A percentile compares a stretch with the other conserved stretches of the same genome.
Conservation (phyloP, 30 jellyfish, hydroid and myxozoan genomes). For the Chrysaora quinquecirrha region DNA sequence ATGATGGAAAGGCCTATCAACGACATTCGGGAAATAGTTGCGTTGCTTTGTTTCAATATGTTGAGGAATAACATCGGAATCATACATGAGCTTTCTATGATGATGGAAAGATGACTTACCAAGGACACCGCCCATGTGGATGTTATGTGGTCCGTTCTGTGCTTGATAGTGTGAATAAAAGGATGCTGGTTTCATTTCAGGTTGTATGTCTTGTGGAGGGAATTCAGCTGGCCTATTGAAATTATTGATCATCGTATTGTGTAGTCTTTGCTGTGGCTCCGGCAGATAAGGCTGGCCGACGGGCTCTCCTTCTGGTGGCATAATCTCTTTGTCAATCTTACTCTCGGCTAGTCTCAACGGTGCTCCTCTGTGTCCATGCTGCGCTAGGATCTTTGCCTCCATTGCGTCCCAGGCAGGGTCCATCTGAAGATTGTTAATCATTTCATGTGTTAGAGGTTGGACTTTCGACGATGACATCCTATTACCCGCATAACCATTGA, state of each 20-base stretch:
- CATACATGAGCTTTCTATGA: not conserved
- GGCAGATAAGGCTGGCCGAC: conserved; percentile 62
- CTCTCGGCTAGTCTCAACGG: conserved; percentile 47
- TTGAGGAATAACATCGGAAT: not conserved
- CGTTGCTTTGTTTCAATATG: not conserved
- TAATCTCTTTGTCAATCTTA: conserved; percentile 54
- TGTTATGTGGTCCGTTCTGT: conserved; percentile 29
- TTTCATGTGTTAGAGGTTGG: conserved; percentile 46
- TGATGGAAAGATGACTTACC: conserved; percentile 22
- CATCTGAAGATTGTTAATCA: conserved; percentile 53
- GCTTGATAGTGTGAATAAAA: conserved; percentile 39
- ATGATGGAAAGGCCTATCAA: not conserved
- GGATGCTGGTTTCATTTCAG: not conserved
- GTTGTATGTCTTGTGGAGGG: not conserved
- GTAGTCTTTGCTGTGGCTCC: not conserved
- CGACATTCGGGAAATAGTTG: not conserved
- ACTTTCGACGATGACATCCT: not conserved
- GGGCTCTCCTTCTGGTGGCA: conserved; percentile 62
- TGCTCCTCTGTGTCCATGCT: conserved; percentile 26
- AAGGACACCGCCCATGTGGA: conserved; percentile 49
- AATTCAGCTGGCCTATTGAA: conserved; percentile 35
- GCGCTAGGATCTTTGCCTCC: conserved; percentile 50
- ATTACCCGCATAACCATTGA: conserved; percentile 11
- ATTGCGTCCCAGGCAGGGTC: conserved; percentile 71
- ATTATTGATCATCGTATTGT: conserved; percentile 1